Conservation (phyloP, 2,113 vertebrate genomes). For the Lophura nycthemera region DNA sequence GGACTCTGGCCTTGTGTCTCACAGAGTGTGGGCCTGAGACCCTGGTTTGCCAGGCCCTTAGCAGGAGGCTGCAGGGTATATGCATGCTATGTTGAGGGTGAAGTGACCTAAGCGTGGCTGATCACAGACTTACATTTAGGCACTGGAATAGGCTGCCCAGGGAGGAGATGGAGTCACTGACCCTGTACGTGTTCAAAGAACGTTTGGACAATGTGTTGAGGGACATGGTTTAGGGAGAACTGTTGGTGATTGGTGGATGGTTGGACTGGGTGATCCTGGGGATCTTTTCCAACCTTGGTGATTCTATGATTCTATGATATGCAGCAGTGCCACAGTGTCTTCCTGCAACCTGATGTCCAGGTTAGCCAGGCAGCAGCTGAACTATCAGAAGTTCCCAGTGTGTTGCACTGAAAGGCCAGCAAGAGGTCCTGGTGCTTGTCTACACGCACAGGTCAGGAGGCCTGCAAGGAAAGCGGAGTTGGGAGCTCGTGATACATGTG, state of each 20-base stretch:
- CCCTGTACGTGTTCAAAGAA: no score
- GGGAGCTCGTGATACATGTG: neutral
- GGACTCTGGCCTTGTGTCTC: neutral
- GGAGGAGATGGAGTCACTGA: no score
- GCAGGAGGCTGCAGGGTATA: neutral
- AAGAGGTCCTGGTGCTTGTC: neutral
- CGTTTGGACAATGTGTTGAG: no score
- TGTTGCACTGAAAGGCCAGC: fast-evolving
- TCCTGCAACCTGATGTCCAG: fast-evolving
- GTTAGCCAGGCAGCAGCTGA: neutral
- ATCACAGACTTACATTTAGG: neutral
- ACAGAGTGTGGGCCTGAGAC: neutral
- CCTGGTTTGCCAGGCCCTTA: fast-evolving
- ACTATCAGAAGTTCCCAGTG: neutral
- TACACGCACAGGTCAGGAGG: neutral
- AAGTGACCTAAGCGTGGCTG: neutral
- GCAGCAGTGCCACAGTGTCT: neutral
- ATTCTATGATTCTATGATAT: no score
- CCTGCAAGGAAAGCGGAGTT: neutral
- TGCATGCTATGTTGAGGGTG: neutral
- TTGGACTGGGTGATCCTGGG: no score
- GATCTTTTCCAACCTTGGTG: no score
- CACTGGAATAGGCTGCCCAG: no score
- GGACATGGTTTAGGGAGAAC: no score
- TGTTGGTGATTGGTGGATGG: no score